Evolutionary conservation across 2,888 invertebrate genomes (phyloP).

Genomic region (Netelia inedita): DNA sequence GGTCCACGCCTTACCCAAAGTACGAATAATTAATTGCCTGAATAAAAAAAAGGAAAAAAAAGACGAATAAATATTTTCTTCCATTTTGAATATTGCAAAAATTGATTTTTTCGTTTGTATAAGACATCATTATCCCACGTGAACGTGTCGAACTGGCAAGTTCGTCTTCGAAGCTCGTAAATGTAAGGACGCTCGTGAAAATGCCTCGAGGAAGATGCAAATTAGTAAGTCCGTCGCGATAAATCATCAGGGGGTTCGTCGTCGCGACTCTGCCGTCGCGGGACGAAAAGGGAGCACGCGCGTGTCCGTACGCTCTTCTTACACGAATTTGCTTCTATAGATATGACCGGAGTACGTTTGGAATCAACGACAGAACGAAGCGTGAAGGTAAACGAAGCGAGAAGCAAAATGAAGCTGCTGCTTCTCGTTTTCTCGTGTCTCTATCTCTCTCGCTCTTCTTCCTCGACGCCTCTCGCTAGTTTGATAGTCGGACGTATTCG

Average conservation of each 20-base stretch:
- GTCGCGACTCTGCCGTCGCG: background rate
- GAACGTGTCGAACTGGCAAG: too few species aligned
- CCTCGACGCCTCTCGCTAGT: too few species aligned
- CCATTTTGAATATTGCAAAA: too few species aligned
- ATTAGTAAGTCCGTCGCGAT: slow-evolving; percentile 50
- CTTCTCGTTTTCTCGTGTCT: background rate
- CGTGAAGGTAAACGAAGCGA: background rate
- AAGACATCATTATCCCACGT: too few species aligned
- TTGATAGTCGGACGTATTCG: too few species aligned
- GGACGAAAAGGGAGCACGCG: background rate
- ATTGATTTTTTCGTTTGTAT: too few species aligned
- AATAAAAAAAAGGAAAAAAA: too few species aligned
- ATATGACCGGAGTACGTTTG: background rate
- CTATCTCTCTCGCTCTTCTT: background rate
- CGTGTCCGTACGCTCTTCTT: too few species aligned
- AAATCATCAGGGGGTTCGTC: slow-evolving; percentile 47
- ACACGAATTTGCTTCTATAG: background rate
- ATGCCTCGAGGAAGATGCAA: slow-evolving; percentile 34
- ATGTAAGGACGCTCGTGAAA: background rate
- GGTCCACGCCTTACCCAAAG: too few species aligned
- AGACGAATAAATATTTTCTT: too few species aligned
- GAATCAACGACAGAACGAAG: background rate
- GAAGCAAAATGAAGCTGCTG: background rate
- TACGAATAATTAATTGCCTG: too few species aligned
- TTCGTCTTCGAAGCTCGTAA: background rate